Conservation (phyloP, 1,140 invertebrate species). For the Tetragnatha versicolor region DNA sequence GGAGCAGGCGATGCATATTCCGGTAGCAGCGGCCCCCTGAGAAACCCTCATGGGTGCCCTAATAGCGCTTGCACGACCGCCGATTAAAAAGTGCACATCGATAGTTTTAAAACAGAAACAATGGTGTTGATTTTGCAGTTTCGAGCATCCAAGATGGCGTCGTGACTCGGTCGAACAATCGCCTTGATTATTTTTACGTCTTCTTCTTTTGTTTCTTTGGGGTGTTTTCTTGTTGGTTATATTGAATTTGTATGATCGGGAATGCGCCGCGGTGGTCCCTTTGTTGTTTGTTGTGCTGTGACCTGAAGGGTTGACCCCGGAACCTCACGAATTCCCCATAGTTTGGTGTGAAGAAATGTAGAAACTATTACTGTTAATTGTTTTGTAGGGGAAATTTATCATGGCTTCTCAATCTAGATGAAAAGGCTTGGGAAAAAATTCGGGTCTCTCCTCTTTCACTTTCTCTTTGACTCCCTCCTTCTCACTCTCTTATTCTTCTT, state of each 20-base stretch:
- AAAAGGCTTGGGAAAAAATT: too few relatives aligned
- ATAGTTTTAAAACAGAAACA: constrained; percentile 41
- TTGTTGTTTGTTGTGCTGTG: not conserved
- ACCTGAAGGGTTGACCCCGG: not conserved
- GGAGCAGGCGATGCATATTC: constrained; percentile 10
- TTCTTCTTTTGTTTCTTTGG: not conserved
- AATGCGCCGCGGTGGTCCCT: not conserved
- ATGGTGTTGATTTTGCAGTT: constrained; percentile 52
- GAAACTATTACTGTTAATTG: too few relatives aligned
- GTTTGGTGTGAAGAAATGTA: too few relatives aligned
- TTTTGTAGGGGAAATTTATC: too few relatives aligned
- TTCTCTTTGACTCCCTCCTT: too few relatives aligned
- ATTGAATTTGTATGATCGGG: not conserved
- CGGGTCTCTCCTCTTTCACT: too few relatives aligned
- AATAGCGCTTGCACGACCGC: constrained; percentile 41
- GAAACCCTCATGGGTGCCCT: constrained; percentile 30
- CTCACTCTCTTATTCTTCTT: too few relatives aligned
- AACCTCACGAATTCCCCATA: too few relatives aligned
- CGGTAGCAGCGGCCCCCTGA: constrained; percentile 26
- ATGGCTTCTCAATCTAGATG: too few relatives aligned
- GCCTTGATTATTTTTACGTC: not conserved
- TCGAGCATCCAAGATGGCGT: constrained; percentile 5
- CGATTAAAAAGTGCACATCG: constrained; percentile 41
- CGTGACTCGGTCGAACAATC: constrained; percentile 41
- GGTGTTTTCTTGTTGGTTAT: too few relatives aligned